Conservation (phyloP, 2,888 invertebrate species). For the Cosmopolites sordidus region DNA sequence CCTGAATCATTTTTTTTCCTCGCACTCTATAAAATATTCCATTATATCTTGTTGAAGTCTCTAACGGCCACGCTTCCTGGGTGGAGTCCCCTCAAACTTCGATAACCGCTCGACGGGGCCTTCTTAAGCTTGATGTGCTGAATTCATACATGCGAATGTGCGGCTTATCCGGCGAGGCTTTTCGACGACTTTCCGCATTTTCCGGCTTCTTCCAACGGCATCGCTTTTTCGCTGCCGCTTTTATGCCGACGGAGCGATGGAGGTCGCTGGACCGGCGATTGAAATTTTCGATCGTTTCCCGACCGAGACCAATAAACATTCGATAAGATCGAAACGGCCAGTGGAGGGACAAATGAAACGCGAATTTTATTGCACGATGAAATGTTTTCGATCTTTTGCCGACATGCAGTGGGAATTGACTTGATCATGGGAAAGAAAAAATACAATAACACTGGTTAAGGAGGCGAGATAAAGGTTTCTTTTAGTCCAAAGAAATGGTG, state of each 20-base stretch:
- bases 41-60: conserved; percentile 25
- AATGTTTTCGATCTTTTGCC: conserved; percentile 1
- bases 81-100: conserved; percentile 39
- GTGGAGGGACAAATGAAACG: no score
- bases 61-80: conserved; percentile 25
- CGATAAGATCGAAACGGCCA: no score
- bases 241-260: no score
- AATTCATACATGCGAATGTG: conserved; percentile 67
- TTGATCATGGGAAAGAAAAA: conserved; percentile 5
- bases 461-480: no score
- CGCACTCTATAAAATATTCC: conserved; percentile 23
- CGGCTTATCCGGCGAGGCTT: conserved; percentile 43
- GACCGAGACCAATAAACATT: no score
- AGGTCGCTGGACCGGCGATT: no score
- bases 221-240: conserved; percentile 9
- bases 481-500: no score
- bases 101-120: conserved; percentile 46
- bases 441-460: no score
- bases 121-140: conserved; percentile 63
- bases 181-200: conserved; percentile 21
- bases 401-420: conserved; percentile 12
- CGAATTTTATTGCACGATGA: no score
- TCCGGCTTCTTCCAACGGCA: conserved; percentile 15
- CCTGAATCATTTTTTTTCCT: conserved; percentile 17
- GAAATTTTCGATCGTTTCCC: no score